Base-by-base conservation (phyloP, 2,888 invertebrate genomes). In the Dysmachus trigonus region DNA sequence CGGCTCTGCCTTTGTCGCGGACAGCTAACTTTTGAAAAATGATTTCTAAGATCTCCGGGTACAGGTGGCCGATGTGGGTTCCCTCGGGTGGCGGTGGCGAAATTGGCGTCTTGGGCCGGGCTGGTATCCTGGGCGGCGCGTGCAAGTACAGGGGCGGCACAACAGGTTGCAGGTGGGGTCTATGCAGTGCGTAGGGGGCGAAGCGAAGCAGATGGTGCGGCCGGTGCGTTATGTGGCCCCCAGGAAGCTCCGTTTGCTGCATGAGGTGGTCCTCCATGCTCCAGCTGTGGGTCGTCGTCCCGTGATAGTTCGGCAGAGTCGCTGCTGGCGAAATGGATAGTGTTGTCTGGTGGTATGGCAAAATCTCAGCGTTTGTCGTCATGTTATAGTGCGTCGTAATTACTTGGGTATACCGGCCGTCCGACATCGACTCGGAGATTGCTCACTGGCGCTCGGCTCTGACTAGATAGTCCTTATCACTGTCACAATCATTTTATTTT, bases 11-110 rank as follows among this genome's bases (percentile, higher is more conserved):
- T 91, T 97, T 95, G 92, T 98, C 98, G 89, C 95, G 93, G 72
- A 98, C 97, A 85, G 97, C 96, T 91, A 98, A 93, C 92, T 97
- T 95, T 90, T 96, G 95, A 92, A 98, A 98, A 91, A 98, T 98
- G 90, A 98, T 94, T 87, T 98, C 97, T 88, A 98, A 93, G 88
- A 98, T 95, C 93, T 98, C 98, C 27, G 98, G 98, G 92, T 98
- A 98, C 82, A 98, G 93, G 91, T 96, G 95, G 77, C 97, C 96
- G 89, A 98, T 96, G 93, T 98, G 96, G 85, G 96, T 95, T 87
- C 94, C 94, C 89, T 90, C 93, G 90, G 92, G 93, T 91, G 91
- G 93, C 89, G 91, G 93, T 77, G 93, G 91, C 93, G 93, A 91
- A 51, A 90, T 86, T 41, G 87, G 87, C 27, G 88, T 87, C 74